A percentile compares a stretch with the other conserved stretches of the same genome.
phyloP scores from a whole-genome alignment of 2,888 invertebrate species.

The Dicranocentrus wangi region DNA sequence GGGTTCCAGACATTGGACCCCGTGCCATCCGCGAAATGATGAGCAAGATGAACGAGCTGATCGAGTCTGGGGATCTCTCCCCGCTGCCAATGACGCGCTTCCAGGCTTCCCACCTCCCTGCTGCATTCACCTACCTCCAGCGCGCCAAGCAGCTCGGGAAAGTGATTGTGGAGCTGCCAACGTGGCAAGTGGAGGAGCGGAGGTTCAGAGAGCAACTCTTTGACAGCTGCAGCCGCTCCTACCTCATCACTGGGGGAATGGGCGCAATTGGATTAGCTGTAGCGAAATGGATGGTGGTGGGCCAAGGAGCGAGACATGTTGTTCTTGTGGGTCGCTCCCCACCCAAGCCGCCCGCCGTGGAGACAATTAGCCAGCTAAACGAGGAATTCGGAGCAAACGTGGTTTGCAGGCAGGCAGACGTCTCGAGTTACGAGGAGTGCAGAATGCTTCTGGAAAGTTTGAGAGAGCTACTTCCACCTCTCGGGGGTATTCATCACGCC shows the following conservation, averaged over 20 bases:
- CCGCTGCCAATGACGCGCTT: background rate
- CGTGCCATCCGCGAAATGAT: background rate
- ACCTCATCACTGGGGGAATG: constrained; percentile 37
- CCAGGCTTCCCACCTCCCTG: no score
- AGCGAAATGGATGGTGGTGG: constrained; percentile 31
- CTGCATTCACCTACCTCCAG: constrained; percentile 34
- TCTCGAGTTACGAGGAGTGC: constrained; percentile 14
- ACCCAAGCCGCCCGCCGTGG: background rate
- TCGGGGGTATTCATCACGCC: constrained; percentile 43
- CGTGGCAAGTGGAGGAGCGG: no score
- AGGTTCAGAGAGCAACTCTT: constrained; percentile 1
- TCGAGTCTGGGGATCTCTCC: background rate
- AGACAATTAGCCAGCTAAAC: background rate
- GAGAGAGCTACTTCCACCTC: background rate
- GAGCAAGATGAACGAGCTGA: background rate
- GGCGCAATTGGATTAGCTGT: constrained; percentile 44
- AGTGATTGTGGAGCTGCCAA: constrained; percentile 37
- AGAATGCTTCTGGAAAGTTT: background rate
- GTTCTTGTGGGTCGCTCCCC: constrained; percentile 38
- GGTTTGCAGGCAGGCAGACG: constrained; percentile 10
- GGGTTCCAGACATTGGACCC: background rate
- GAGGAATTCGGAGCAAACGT: background rate
- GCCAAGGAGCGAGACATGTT: constrained; percentile 26
- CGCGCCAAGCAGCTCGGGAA: constrained; percentile 50
- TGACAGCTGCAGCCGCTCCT: constrained; percentile 25